phyloP scores from a whole-genome alignment of 2,797 vertebrate genomes.

The Salmo trutta region DNA sequence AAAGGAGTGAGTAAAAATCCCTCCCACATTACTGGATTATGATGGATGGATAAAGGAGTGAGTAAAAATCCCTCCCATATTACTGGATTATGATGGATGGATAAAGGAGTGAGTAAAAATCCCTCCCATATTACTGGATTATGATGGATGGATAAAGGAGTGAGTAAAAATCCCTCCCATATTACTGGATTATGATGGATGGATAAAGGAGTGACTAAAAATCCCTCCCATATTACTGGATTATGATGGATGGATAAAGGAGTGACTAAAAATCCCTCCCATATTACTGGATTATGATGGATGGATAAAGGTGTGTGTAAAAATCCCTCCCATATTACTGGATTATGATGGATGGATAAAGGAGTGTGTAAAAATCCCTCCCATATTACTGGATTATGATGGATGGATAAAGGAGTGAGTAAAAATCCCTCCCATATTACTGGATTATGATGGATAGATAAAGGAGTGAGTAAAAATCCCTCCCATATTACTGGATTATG shows the following conservation, averaged over 20 bases:
- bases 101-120: not conserved
- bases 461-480: constrained; percentile 20
- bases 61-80: constrained; percentile 31
- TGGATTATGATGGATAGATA: constrained; percentile 8
- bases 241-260: constrained; percentile 6
- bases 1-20: not conserved
- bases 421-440: not conserved
- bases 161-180: constrained; percentile 25
- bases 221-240: not conserved
- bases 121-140: not conserved
- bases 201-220: not conserved
- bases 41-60: constrained; percentile 6
- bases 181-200: not conserved
- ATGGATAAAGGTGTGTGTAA: not conserved
- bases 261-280: constrained; percentile 22
- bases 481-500: constrained; percentile 10
- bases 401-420: no score
- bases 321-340: not conserved
- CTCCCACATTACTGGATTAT: constrained; percentile 5
- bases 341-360: constrained; percentile 6
- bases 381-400: constrained; percentile 1
- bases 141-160: constrained; percentile 4
- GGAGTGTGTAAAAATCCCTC: constrained; percentile 24
- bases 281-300: constrained; percentile 11
- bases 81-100: not conserved